phyloP scores from a whole-genome alignment of 2,797 vertebrate species.

The Rhinoraja longicauda region DNA sequence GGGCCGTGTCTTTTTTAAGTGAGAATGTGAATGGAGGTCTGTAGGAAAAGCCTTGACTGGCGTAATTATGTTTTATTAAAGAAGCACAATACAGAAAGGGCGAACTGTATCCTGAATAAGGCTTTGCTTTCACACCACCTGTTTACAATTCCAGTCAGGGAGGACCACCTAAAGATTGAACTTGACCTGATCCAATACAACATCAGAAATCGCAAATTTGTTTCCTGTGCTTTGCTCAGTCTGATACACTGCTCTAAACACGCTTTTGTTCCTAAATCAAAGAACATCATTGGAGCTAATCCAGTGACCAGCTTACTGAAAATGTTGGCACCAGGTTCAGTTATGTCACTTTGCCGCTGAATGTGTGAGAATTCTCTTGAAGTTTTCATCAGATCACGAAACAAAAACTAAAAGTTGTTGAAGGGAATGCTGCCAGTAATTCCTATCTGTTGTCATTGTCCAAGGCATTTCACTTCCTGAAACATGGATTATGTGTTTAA shows the following conservation, averaged over 20 bases:
- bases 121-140: conserved; percentile 14
- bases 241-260: background rate
- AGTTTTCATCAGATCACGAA: conserved; percentile 10
- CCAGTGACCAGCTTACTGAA: conserved; percentile 17
- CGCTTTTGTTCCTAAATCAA: background rate
- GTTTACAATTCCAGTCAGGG: conserved; percentile 15
- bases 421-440: background rate
- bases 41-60: conserved; percentile 14
- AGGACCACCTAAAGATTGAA: conserved; percentile 27
- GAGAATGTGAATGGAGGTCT: conserved; percentile 26
- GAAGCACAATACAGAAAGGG: conserved; percentile 30
- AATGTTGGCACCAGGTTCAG: conserved; percentile 9
- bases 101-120: conserved; percentile 31
- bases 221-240: conserved; percentile 33
- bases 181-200: conserved; percentile 31
- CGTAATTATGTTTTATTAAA: conserved; percentile 23
- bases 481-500: background rate
- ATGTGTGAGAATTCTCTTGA: conserved; percentile 37
- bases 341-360: conserved; percentile 24
- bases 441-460: background rate
- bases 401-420: background rate
- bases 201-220: conserved; percentile 16
- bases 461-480: background rate
- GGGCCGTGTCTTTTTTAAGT: background rate
- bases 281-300: conserved; percentile 27